Conservation (phyloP, 2,113 vertebrate genomes). For the Notiomystis cincta region DNA sequence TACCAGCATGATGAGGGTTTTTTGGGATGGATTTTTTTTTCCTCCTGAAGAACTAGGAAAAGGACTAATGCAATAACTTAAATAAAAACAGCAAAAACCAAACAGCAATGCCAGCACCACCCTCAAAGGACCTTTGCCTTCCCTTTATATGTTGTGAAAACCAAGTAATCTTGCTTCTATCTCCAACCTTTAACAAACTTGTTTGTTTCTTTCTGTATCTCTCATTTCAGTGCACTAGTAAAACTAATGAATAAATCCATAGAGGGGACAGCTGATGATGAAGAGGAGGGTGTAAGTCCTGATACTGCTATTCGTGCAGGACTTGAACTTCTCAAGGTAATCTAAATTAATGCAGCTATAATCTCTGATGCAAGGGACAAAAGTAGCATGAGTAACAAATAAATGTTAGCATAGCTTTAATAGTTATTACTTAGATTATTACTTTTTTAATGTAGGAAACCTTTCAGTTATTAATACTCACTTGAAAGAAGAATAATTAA, state of each 20-base stretch:
- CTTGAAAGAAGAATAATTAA: neutral
- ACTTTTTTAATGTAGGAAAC: neutral
- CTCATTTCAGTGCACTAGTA: conserved; percentile 86
- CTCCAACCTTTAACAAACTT: neutral
- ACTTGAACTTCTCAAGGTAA: conserved; percentile 96
- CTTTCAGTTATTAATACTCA: neutral
- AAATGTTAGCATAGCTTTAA: neutral
- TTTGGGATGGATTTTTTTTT: neutral
- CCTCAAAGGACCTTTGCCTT: neutral
- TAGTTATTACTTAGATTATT: neutral
- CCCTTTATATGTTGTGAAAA: neutral
- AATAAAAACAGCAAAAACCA: neutral
- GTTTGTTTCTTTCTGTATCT: neutral
- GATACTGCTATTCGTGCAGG: conserved; percentile 96
- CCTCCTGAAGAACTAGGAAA: neutral
- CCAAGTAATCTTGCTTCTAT: neutral
- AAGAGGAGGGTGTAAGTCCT: conserved; percentile 96
- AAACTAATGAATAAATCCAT: conserved; percentile 98
- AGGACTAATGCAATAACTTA: neutral
- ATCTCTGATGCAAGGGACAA: neutral
- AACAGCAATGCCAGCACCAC: neutral
- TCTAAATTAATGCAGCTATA: neutral
- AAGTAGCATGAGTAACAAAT: neutral
- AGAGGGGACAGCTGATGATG: conserved; percentile 96
- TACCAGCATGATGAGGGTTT: neutral